These are phyloP conservation scores for Zaprionus ghesquierei DNA, from an alignment of 1,140 invertebrate species.

Conservation along the genomic window DNA sequence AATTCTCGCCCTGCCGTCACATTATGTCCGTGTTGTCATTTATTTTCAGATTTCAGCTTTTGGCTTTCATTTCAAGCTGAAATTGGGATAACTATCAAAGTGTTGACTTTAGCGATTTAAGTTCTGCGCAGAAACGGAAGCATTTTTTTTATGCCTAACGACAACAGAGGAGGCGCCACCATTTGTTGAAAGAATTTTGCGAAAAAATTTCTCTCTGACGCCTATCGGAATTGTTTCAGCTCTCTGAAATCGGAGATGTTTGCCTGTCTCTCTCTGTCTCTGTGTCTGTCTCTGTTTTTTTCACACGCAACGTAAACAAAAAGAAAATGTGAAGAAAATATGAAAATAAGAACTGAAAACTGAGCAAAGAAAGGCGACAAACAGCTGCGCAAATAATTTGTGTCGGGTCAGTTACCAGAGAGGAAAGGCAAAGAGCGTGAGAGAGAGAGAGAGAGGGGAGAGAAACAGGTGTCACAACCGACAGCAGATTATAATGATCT, in stretches of 20 bases:
- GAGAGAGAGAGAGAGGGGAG: neutral
- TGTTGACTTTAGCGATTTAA: neutral
- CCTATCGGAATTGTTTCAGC: constrained; percentile 7
- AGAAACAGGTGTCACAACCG: constrained; percentile 14
- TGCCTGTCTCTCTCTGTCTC: neutral
- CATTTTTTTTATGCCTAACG: neutral
- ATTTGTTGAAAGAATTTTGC: neutral
- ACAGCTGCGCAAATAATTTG: constrained; percentile 55
- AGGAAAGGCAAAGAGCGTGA: neutral
- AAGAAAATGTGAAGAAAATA: constrained; percentile 21
- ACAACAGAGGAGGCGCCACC: neutral
- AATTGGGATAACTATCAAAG: neutral
- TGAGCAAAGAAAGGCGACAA: constrained; percentile 43
- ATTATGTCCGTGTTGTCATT: neutral
- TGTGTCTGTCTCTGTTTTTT: constrained; percentile 5
- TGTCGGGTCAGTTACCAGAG: constrained; percentile 4
- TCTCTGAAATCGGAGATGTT: constrained; percentile 24
- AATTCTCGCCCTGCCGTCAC: neutral
- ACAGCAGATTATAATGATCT: neutral
- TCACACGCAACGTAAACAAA: constrained; percentile 20
- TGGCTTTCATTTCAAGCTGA: neutral
- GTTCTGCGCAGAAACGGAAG: neutral
- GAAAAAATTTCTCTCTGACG: constrained; percentile 14
- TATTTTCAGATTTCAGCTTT: neutral
- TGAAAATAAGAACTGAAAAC: neutral